Percentiles rank a stretch among this genome's conserved stretches.
These are phyloP conservation scores for Florisuga fusca DNA, from an alignment of 2,797 vertebrate species.

Conservation along the genomic window DNA sequence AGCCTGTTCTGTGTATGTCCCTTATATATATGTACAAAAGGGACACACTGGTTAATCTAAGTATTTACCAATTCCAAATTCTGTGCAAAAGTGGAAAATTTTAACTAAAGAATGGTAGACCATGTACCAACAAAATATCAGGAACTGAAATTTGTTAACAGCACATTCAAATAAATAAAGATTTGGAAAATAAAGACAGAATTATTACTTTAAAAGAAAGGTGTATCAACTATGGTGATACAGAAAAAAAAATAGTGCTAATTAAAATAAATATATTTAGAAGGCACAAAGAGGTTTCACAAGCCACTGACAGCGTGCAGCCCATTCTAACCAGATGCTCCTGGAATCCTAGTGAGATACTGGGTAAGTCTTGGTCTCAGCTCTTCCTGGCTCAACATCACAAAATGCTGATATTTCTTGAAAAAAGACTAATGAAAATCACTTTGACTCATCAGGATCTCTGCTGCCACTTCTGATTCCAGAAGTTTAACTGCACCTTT, in stretches of 20 bases:
- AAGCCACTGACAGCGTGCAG: neutral
- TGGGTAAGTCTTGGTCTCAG: neutral
- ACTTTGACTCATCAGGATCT: neutral
- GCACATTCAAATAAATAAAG: neutral
- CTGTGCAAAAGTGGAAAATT: neutral
- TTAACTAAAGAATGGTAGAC: neutral
- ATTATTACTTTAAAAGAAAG: neutral
- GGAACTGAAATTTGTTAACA: neutral
- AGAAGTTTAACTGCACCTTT: neutral
- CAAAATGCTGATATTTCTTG: neutral
- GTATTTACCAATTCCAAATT: neutral
- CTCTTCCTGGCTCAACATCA: neutral
- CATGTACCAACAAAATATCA: neutral
- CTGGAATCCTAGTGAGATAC: neutral
- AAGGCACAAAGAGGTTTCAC: neutral
- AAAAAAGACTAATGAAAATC: neutral
- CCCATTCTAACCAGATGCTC: neutral
- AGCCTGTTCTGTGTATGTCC: neutral
- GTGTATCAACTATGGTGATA: neutral
- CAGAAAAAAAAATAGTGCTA: neutral
- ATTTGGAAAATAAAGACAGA: neutral
- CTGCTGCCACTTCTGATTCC: neutral
- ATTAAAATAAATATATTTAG: neutral
- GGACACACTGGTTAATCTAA: neutral
- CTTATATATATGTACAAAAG: too few relatives aligned